Evolutionary conservation across 1,140 invertebrate species (phyloP).

Genomic region (Belonocnema kinseyi): DNA sequence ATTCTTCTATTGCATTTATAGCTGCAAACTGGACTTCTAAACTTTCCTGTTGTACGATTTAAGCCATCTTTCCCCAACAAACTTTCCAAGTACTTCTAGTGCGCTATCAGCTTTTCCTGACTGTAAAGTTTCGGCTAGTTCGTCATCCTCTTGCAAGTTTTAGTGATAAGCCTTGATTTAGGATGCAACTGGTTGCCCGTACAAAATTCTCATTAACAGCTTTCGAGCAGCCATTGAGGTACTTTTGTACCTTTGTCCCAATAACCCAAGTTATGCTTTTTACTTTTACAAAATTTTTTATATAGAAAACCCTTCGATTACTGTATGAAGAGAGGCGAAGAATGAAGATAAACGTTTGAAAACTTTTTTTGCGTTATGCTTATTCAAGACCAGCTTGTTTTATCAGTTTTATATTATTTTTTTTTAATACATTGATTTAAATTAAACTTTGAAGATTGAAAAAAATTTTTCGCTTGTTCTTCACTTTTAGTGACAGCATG

Average conservation of each 20-base stretch:
- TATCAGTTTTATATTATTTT: too few species aligned
- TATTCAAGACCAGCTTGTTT: too few species aligned
- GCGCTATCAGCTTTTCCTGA: slow-evolving; percentile 39
- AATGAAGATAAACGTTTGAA: too few species aligned
- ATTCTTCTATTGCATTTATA: neutral
- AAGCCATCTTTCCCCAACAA: slow-evolving; percentile 2
- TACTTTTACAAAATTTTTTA: neutral
- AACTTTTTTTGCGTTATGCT: too few species aligned
- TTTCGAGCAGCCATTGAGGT: neutral
- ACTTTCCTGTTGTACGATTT: slow-evolving; percentile 3
- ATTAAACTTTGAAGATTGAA: too few species aligned
- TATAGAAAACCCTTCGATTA: neutral
- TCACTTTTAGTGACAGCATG: too few species aligned
- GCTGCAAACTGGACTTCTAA: neutral
- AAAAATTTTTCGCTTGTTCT: too few species aligned
- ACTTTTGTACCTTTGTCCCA: neutral
- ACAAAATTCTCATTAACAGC: slow-evolving; percentile 7
- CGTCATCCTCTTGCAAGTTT: slow-evolving; percentile 1
- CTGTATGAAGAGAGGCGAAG: too few species aligned
- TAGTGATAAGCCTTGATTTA: slow-evolving; percentile 25
- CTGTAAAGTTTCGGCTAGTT: slow-evolving; percentile 18
- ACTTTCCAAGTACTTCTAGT: slow-evolving; percentile 13
- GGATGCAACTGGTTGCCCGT: slow-evolving; percentile 17
- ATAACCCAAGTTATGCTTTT: neutral
- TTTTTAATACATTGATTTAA: too few species aligned